Base-by-base conservation (phyloP, 2,113 vertebrate species). In the Lanius collurio region DNA sequence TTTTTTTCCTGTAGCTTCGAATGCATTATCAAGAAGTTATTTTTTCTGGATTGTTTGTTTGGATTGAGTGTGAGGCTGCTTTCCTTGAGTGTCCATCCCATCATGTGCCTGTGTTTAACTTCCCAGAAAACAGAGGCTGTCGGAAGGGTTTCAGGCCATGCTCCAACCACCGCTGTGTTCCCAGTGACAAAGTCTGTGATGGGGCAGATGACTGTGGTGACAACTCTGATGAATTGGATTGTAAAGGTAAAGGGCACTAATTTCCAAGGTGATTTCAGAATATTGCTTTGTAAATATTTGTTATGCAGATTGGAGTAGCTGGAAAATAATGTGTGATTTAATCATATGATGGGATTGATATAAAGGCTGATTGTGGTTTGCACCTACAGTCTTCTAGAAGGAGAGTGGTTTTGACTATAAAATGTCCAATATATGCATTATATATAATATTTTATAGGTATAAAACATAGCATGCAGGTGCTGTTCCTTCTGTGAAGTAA, bases 151-250 rank as follows among this genome's bases (percentile, higher is more conserved):
- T 99, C 89, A 98, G 98, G 69, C 97, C 98, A 1, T 99, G 99
- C 94, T 98, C 98, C 94, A 99, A 99, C 93, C 98, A 97, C 7
- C 98, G 99, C 27, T 99, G 99, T 37, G 89, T 99, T 89, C 97
- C 98, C 67, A 99, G 98, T 57, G 93, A 97, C 76, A 99, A 97
- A 91, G 98, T 99, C 68, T 99, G 99, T 71, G 98, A 99, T 68
- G 99, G 99, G n/a, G 93, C 96, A 60, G 98, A 99, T 53, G 99
- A 99, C 96, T 99, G 99, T 74, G 99, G 99, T 65, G 99, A 99
- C 95, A 98, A 98, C 95, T 99, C 99, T 6, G 99, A 99, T 97
- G 99, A 99, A 97, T 93, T 98, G 18, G 98, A 98, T 93, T 99
- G 99, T 94, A 98, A 98, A 98, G 99, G 99, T 99, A 98, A 98